A percentile compares a stretch with the other conserved stretches of the same genome.
phyloP scores from a whole-genome alignment of 2,888 invertebrate genomes.

The Blomia tropicalis region DNA sequence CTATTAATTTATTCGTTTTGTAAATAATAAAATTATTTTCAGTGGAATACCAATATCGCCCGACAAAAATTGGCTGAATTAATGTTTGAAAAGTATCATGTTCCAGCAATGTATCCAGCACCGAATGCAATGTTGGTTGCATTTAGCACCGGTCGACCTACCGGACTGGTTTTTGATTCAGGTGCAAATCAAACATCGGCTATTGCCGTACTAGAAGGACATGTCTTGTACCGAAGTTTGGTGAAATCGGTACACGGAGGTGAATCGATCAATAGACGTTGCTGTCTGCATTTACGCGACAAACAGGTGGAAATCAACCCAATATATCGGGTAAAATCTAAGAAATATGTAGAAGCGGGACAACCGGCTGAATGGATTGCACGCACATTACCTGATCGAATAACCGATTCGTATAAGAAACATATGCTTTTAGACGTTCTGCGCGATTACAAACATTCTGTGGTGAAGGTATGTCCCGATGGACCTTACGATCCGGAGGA shows the following conservation, averaged over 20 bases:
- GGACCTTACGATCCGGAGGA: constrained; percentile 68
- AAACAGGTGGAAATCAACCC: not conserved
- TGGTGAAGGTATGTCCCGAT: constrained; percentile 71
- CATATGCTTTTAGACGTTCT: constrained; percentile 69
- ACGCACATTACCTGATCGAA: not conserved
- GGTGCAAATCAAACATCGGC: constrained; percentile 6
- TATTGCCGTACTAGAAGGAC: constrained; percentile 3
- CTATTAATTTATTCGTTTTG: too few species aligned
- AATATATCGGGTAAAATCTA: constrained; percentile 5
- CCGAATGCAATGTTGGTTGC: not conserved
- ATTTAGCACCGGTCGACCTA: constrained; percentile 10
- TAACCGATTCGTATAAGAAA: constrained; percentile 82
- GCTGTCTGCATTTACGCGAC: not conserved
- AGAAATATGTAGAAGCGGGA: not conserved
- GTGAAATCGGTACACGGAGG: not conserved
- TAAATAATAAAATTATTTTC: not conserved
- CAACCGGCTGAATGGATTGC: not conserved
- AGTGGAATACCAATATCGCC: constrained; percentile 6
- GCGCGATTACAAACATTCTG: constrained; percentile 51
- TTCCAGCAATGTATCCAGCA: constrained; percentile 10
- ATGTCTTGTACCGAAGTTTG: not conserved
- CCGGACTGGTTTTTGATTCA: constrained; percentile 12
- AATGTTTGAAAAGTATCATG: constrained; percentile 14
- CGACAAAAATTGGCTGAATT: constrained; percentile 10
- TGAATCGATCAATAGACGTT: not conserved